Evolutionary conservation across 1,140 invertebrate genomes (phyloP).

Genomic region (Asobara japonica): DNA sequence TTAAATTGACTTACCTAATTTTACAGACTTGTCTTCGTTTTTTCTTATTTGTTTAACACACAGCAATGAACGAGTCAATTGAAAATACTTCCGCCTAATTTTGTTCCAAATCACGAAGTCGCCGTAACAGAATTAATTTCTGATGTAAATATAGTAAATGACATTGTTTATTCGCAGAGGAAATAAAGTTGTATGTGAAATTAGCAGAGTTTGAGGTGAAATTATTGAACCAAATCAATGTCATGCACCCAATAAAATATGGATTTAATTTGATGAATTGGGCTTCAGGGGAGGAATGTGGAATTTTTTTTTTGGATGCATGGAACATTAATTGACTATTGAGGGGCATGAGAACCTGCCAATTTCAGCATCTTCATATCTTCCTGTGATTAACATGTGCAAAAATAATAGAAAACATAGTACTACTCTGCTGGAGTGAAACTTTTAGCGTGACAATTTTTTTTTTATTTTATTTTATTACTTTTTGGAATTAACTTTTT

Average conservation of each 20-base stretch:
- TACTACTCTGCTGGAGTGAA: no score
- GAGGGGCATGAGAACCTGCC: no score
- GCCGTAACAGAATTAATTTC: slow-evolving; percentile 3
- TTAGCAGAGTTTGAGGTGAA: neutral
- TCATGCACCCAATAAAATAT: neutral
- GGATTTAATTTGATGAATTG: no score
- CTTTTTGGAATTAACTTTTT: no score
- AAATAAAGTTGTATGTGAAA: neutral
- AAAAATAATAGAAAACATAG: no score
- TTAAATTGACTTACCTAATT: neutral
- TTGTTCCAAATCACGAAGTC: neutral
- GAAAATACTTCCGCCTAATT: neutral
- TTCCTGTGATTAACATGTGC: no score
- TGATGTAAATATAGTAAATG: slow-evolving; percentile 22
- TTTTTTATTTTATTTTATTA: no score
- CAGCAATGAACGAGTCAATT: slow-evolving; percentile 3
- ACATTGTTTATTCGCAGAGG: neutral
- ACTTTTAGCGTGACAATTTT: no score
- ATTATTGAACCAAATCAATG: neutral
- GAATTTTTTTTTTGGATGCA: no score
- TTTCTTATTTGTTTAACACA: neutral
- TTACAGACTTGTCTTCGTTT: neutral
- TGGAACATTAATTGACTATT: no score
- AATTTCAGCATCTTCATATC: no score
- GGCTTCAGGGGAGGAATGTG: no score